Conservation (phyloP, 1,140 invertebrate species). For the Reticulitermes speratus region DNA sequence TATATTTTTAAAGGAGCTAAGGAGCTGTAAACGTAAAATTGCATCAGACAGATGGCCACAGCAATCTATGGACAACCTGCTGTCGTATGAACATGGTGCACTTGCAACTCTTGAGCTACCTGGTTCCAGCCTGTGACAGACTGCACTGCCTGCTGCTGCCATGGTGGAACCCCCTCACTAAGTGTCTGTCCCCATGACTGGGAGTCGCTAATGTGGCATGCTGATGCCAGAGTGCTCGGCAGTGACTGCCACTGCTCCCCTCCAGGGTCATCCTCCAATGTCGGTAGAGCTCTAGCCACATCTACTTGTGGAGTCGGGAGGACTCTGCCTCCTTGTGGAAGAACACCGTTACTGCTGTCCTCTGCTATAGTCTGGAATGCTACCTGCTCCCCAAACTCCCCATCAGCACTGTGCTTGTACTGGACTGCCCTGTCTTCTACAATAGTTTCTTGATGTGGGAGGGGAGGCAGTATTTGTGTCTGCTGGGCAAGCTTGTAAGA, state of each 20-base stretch:
- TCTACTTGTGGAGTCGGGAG: not conserved
- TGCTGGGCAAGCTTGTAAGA: slow-evolving; percentile 78
- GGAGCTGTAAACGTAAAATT: no score
- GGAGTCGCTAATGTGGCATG: slow-evolving; percentile 59
- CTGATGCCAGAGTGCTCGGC: slow-evolving; percentile 55
- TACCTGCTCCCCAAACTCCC: slow-evolving; percentile 20
- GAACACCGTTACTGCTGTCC: slow-evolving; percentile 37
- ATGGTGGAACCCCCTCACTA: slow-evolving; percentile 33
- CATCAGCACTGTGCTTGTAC: slow-evolving; percentile 15
- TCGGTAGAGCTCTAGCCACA: not conserved
- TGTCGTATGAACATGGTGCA: not conserved
- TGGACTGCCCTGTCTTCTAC: slow-evolving; percentile 34
- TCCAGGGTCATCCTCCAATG: slow-evolving; percentile 34
- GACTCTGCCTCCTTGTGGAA: not conserved
- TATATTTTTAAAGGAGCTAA: no score
- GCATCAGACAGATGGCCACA: no score
- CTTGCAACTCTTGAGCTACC: slow-evolving; percentile 39
- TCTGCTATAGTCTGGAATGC: slow-evolving; percentile 60
- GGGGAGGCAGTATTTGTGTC: slow-evolving; percentile 59
- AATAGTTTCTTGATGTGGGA: slow-evolving; percentile 42
- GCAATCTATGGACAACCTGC: no score
- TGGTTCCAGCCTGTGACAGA: slow-evolving; percentile 39
- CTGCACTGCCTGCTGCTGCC: slow-evolving; percentile 38
- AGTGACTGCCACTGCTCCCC: slow-evolving; percentile 59
- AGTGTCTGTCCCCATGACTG: slow-evolving; percentile 38